Evolutionary conservation across 2,797 vertebrate species (phyloP), one percentile per base, ranked within the genome.

Genomic region (Macrochelys suwanniensis): DNA sequence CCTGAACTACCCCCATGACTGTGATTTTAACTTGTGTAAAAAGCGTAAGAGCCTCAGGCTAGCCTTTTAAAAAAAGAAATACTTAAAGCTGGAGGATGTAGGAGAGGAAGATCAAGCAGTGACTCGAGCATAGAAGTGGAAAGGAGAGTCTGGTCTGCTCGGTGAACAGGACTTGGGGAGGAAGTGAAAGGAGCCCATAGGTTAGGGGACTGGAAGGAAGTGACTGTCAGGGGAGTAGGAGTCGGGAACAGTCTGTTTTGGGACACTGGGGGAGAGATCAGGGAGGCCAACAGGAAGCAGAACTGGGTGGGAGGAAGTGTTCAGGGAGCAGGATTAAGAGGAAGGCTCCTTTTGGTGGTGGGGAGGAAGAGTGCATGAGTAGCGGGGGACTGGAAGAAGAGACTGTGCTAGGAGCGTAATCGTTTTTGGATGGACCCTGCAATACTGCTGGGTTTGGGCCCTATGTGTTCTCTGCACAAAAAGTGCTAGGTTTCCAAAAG

Each of bases 271-370:
- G 84, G 84, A 54, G 1, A 59, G 88, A 94, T 92, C 90, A 9
- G 1, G 81, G 50, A 90, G 78, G 61, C 90, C 90, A 50, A n/a
- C n/a, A n/a, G 9, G 61, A 42, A 49, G 51, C 1, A 26, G 84
- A 86, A 87, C 15, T 7, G 84, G 79, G 82, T 7, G 84, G 80
- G 85, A 85, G 85, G 93, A 89, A 93, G 93, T 71, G 94, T 94
- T 76, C 91, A 82, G 93, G 89, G 92, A 97, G 96, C 93, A 97
- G 95, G 91, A 84, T 94, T 95, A 96, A 96, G 97, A 92, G 93
- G 85, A 90, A 95, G 91, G 95, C 91, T 92, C 96, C 25, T 4
- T 51, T 91, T 0, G 0, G 87, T 76, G 95, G 21, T 80, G 79
- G 92, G 93, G 86, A 42, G 88, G 74, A 54, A 78, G 12, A 84